A percentile compares a stretch with the other conserved stretches of the same genome.
Evolutionary conservation across 2,888 invertebrate species (phyloP).

Genomic region (Tanypteryx hageni): DNA sequence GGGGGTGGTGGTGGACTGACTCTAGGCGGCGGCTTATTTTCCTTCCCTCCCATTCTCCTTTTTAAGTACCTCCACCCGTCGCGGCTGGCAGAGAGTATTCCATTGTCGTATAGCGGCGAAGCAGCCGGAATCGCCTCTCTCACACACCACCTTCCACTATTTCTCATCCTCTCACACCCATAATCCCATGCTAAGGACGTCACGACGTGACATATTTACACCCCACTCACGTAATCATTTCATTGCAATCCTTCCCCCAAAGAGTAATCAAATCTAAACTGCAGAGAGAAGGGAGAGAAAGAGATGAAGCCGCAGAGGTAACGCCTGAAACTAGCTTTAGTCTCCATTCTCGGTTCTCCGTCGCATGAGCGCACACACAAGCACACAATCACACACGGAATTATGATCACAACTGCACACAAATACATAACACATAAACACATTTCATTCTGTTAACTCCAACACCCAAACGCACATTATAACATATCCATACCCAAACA

Average conservation of each 20-base stretch:
- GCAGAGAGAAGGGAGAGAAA: no score
- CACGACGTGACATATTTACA: not conserved
- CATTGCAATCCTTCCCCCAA: not conserved
- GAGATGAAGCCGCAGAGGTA: no score
- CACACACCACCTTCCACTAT: not conserved
- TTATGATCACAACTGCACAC: no score
- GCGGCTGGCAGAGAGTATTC: not conserved
- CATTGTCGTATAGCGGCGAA: not conserved
- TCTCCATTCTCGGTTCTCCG: no score
- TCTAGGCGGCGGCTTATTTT: not conserved
- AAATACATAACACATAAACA: no score
- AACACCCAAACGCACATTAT: no score
- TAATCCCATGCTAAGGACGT: not conserved
- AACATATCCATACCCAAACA: no score
- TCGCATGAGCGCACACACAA: no score
- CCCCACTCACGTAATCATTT: not conserved
- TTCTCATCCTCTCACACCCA: not conserved
- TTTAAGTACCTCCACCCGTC: not conserved
- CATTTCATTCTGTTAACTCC: no score
- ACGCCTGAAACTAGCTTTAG: no score
- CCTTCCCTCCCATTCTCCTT: not conserved
- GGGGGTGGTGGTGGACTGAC: not conserved
- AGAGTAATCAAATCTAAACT: not conserved
- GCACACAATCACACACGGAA: no score
- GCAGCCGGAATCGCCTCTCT: not conserved